Conservation (phyloP, 2,888 invertebrate genomes). For the Troides aeacus region DNA sequence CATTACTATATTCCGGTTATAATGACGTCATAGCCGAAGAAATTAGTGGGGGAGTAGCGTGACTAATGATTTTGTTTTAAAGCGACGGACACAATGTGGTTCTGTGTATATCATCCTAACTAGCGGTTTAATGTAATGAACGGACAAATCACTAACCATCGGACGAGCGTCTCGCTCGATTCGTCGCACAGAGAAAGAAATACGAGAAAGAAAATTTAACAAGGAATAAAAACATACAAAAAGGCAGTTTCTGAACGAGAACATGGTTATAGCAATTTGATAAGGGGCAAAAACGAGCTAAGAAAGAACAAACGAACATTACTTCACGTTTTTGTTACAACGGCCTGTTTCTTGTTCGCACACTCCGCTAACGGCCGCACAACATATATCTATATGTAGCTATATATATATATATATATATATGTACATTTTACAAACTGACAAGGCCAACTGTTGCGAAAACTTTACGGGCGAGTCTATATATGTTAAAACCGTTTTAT, state of each 20-base stretch:
- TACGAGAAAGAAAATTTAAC: not conserved
- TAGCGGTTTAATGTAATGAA: no score
- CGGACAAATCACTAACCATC: no score
- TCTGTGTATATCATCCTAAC: no score
- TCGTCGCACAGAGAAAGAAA: not conserved
- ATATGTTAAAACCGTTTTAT: not conserved
- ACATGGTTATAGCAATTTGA: conserved; percentile 19
- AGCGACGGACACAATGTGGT: no score
- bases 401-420: not conserved
- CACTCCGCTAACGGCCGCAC: not conserved
- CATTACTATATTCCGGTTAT: no score
- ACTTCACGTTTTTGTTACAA: conserved; percentile 21
- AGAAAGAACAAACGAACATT: conserved; percentile 19
- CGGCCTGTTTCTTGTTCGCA: conserved; percentile 16
- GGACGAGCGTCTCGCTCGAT: no score
- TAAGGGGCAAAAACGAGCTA: conserved; percentile 23
- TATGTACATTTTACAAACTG: conserved; percentile 12
- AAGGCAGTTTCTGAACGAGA: conserved; percentile 12
- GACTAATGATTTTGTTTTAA: no score
- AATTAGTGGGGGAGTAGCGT: no score
- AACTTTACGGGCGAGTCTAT: conserved; percentile 7
- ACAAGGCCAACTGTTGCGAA: conserved; percentile 14
- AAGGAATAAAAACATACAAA: conserved; percentile 10
- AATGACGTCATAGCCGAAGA: no score
- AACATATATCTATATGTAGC: conserved; percentile 2